Conservation (phyloP, 1,140 invertebrate genomes). For the Pogonognathellus flavescens region DNA sequence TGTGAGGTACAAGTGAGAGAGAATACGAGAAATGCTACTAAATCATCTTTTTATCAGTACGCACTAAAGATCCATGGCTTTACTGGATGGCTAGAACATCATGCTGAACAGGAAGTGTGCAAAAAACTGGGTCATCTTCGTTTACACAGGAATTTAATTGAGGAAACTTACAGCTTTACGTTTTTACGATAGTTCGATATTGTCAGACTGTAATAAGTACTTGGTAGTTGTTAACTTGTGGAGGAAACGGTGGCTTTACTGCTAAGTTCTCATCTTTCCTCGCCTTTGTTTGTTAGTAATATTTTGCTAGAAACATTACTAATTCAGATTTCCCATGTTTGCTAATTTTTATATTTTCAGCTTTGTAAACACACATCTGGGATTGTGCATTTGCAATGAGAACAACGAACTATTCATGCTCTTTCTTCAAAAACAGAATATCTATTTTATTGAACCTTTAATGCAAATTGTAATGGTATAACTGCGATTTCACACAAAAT, state of each 20-base stretch:
- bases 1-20: neutral
- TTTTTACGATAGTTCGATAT: neutral
- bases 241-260: neutral
- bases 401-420: too few relatives aligned
- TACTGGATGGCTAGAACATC: neutral
- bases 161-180: constrained; percentile 32
- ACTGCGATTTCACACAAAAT: too few relatives aligned
- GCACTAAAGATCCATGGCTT: constrained; percentile 6
- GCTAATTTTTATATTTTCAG: neutral
- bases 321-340: neutral
- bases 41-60: constrained; percentile 46
- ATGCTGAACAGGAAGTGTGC: constrained; percentile 7
- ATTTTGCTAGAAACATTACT: neutral
- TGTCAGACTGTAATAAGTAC: neutral
- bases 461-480: too few relatives aligned
- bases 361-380: neutral
- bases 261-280: neutral
- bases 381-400: neutral
- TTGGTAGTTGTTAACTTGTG: neutral
- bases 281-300: neutral
- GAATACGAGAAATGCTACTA: constrained; percentile 1
- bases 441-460: too few relatives aligned
- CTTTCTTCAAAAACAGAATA: too few relatives aligned
- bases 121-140: constrained; percentile 33
- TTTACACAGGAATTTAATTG: constrained; percentile 41